Base-by-base conservation (phyloP, 2,888 invertebrate genomes). In the Nyleta sp. region DNA sequence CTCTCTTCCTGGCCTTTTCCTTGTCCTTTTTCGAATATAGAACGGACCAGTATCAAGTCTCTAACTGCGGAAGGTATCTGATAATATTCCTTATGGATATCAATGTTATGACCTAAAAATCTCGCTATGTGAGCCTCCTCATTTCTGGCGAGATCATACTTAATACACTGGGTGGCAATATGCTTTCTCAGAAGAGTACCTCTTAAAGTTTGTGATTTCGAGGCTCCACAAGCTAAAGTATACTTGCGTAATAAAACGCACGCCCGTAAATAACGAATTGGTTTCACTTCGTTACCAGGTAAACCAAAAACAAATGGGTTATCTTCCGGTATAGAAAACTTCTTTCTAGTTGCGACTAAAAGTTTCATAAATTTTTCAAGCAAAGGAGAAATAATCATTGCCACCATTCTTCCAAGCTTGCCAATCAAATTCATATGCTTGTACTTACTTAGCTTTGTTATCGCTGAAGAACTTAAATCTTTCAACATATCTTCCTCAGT, bases 191-290 rank as follows among this genome's bases (percentile, higher is more conserved):
- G 13, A 7, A 75, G 18, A 1, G 82, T 82, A 8, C 79, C 81
- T 20, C 79, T 57, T 18, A 86, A 76, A 11, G 80, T 57, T 24
- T 64, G 35, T 1, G 84, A 84, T 4, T 22, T 46, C n/a, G 55
- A 40, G 8, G 85, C 85, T 1, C 82, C 83, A 80, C 85, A 86
- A n/a, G 65, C 33, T 7, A 7, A 18, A 1, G 86, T 74, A 65
- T 75, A 83, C 40, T 78, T 55, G 17, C 84, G 50, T 35, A 85
- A 57, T 42, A 85, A 52, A 31, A 65, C 55, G 59, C 83, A 85
- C 10, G 86, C 84, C 22, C 78, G 50, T 10, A 85, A 52, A 52
- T 84, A 68, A 2, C 48, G 46, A 38, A 80, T 71, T 71, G 65
- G n/a, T 40, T 46, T 33, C 60, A 20, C 38, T 44, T 67, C 64